These are phyloP conservation scores for Tetrapedia diversipes DNA, from an alignment of 2,888 invertebrate species.

Conservation along the genomic window DNA sequence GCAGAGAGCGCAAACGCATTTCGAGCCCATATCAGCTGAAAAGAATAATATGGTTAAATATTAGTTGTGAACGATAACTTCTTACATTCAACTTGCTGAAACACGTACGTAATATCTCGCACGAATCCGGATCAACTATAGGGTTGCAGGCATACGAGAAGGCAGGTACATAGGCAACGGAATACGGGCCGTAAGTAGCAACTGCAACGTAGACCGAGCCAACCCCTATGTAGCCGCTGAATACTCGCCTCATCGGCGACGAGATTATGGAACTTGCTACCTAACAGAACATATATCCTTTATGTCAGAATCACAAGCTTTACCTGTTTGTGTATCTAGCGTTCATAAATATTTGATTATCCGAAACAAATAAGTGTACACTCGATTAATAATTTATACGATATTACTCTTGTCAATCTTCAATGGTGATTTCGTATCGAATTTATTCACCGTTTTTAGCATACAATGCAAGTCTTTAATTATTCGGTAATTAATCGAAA, in stretches of 20 bases:
- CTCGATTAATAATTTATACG: not conserved
- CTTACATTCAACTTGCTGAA: no score
- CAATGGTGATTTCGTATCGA: slow-evolving; percentile 2
- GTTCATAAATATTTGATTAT: not conserved
- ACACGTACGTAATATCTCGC: slow-evolving; percentile 57
- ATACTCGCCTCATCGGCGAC: slow-evolving; percentile 83
- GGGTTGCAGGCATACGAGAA: slow-evolving; percentile 87
- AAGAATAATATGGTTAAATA: slow-evolving; percentile 41
- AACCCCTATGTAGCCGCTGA: slow-evolving; percentile 86
- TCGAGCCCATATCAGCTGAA: slow-evolving; percentile 53
- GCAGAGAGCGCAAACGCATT: slow-evolving; percentile 82
- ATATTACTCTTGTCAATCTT: not conserved
- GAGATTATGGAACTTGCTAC: slow-evolving; percentile 71
- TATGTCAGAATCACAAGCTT: not conserved
- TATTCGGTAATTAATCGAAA: slow-evolving; percentile 10
- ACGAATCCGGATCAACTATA: slow-evolving; percentile 73
- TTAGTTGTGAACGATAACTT: no score
- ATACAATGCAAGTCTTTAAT: not conserved
- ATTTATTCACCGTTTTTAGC: not conserved
- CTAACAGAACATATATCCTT: slow-evolving; percentile 66
- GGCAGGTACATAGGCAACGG: slow-evolving; percentile 88
- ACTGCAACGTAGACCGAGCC: slow-evolving; percentile 86
- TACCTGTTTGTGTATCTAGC: not conserved
- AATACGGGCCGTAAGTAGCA: slow-evolving; percentile 82
- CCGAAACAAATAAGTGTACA: not conserved